Evolutionary conservation across 1,140 invertebrate species (phyloP).

Genomic region (Venustaconcha ellipsiformis): DNA sequence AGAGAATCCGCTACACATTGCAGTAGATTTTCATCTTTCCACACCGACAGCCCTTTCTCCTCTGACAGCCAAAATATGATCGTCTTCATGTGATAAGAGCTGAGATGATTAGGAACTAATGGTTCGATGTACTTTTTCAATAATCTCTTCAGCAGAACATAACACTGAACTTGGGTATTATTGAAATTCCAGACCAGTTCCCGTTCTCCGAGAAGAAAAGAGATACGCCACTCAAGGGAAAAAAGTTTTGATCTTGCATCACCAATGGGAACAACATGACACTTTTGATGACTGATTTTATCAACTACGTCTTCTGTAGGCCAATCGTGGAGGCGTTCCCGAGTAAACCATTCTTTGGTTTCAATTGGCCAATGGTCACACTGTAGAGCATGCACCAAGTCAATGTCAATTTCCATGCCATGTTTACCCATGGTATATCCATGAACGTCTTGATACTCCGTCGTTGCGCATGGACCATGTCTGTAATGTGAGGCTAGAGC

Average conservation of each 20-base stretch:
- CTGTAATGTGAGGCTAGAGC: background rate
- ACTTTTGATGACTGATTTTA: constrained; percentile 1
- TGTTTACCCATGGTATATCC: background rate
- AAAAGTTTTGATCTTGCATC: too few species aligned
- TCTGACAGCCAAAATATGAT: constrained; percentile 20
- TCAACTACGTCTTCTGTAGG: constrained; percentile 7
- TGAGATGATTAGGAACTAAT: constrained; percentile 7
- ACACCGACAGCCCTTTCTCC: background rate
- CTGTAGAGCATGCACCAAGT: background rate
- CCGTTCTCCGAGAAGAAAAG: too few species aligned
- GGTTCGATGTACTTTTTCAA: constrained; percentile 8
- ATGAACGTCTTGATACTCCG: background rate
- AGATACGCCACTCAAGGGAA: too few species aligned
- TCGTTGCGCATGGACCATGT: background rate
- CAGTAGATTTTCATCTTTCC: too few species aligned
- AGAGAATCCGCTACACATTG: background rate
- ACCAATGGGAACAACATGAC: constrained; percentile 15
- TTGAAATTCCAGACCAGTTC: constrained; percentile 3
- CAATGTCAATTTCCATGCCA: background rate
- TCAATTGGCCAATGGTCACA: constrained; percentile 10
- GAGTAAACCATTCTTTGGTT: constrained; percentile 14
- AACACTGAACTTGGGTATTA: constrained; percentile 12
- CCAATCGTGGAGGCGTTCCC: constrained; percentile 12
- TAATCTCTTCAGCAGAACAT: constrained; percentile 12
- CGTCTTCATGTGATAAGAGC: constrained; percentile 22